Evolutionary conservation across 2,888 invertebrate species (phyloP).

Genomic region (Uloborus plumipes): DNA sequence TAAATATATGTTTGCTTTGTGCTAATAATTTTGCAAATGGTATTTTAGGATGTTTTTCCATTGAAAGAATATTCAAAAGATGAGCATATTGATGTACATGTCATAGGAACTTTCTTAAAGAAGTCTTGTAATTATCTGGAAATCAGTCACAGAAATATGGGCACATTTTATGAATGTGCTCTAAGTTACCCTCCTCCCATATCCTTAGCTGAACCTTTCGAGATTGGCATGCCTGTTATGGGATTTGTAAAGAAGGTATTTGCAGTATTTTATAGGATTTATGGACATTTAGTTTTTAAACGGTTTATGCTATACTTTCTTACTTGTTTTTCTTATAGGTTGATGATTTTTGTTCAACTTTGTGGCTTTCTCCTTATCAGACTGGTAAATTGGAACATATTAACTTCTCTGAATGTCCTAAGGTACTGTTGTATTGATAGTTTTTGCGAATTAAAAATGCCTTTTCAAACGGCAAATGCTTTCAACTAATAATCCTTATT

Average conservation of each 20-base stretch:
- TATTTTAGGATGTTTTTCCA: conserved; percentile 8
- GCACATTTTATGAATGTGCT: conserved; percentile 23
- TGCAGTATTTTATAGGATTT: neutral
- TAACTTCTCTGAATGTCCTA: conserved; percentile 32
- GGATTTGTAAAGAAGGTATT: conserved; percentile 46
- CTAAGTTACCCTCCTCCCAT: conserved; percentile 12
- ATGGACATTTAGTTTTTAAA: neutral
- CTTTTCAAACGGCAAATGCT: too few relatives aligned
- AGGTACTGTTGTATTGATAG: conserved; percentile 12
- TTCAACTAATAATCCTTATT: too few relatives aligned
- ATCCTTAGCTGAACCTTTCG: neutral
- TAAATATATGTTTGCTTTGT: conserved; percentile 2
- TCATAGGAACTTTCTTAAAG: neutral
- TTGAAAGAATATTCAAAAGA: conserved; percentile 1
- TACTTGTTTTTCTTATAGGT: conserved; percentile 19
- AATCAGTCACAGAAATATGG: conserved; percentile 17
- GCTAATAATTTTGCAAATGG: too few relatives aligned
- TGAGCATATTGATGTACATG: conserved; percentile 14
- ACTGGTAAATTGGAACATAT: conserved; percentile 35
- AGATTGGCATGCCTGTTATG: conserved; percentile 8
- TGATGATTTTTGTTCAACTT: neutral
- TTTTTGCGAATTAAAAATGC: too few relatives aligned
- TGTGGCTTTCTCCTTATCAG: conserved; percentile 43
- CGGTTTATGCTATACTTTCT: neutral
- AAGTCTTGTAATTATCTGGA: conserved; percentile 13